Base-by-base conservation (phyloP, 2,888 invertebrate genomes). In the Eristalis intricaria region DNA sequence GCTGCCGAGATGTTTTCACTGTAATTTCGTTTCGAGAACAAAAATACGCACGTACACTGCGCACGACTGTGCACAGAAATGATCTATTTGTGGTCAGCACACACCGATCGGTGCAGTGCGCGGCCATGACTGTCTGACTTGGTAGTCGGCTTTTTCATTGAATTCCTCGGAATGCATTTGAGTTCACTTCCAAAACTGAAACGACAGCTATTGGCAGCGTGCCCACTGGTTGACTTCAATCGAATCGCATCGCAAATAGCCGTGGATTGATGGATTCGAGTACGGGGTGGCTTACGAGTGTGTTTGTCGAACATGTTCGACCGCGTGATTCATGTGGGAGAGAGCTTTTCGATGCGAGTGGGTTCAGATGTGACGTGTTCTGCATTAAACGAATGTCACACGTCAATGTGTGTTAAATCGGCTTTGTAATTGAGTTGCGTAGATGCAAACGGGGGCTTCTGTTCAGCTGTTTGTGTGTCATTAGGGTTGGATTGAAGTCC, bases 161-260 rank as follows among this genome's bases (percentile, higher is more conserved):
- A 50, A 19, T 50, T 50, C 50, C 50, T 50, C 50, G 50, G 50
- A 50, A 50, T 50, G 50, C 50, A 22, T 50, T 50, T 50, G 50
- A 50, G 50, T 50, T 50, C 50, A 50, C 19, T 50, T 50, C 50
- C 50, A 50, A 50, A 50, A 50, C 19, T 50, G 50, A 50, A 50
- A 22, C 50, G 50, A 50, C 50, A 50, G 19, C 50, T 50, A 19
- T 50, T 50, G 50, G 50, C 50, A 50, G 50, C 8, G 50, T 19
- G 50, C 50, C 75, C 56, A 19, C 50, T 50, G 50, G 50, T 50
- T 19, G 50, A 50, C 32, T 76, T 68, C 23, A 68, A 35, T 61
- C 32, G 32, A 26, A 19, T 19, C 50, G 50, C 50, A 50, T 50
- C 19, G 19, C n/a, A 50, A 50, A 50, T 50, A 13, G 26, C 50